Conservation (phyloP, 2,113 vertebrate species). For the Myiopsitta monachus region DNA sequence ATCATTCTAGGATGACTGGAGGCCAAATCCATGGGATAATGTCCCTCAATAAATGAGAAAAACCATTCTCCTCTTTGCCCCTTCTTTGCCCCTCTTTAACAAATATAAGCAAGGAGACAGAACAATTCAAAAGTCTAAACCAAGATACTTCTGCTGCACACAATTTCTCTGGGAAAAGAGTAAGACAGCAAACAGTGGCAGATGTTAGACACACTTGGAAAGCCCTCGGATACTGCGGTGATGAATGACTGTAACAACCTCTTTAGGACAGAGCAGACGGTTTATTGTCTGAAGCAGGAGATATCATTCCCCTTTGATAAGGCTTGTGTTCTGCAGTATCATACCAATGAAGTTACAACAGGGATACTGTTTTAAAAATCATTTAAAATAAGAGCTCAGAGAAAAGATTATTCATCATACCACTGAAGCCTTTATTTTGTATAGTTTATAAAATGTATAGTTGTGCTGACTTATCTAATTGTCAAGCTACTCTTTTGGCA, state of each 20-base stretch:
- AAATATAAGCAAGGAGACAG: background rate
- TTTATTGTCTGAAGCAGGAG: background rate
- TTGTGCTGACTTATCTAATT: slow-evolving; percentile 27
- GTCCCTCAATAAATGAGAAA: background rate
- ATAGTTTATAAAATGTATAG: background rate
- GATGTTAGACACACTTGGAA: background rate
- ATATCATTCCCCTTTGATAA: background rate
- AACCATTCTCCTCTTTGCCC: background rate
- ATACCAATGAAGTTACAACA: background rate
- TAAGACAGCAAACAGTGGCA: background rate
- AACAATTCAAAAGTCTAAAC: background rate
- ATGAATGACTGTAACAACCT: background rate
- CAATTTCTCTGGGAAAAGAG: background rate
- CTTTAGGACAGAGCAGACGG: background rate
- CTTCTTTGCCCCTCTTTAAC: background rate
- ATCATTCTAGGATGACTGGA: background rate
- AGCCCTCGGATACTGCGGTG: background rate
- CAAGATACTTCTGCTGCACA: background rate
- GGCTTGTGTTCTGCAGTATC: background rate
- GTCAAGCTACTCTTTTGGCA: slow-evolving; percentile 18
- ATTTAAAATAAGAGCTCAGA: background rate
- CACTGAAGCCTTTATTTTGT: background rate
- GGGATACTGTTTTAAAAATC: background rate
- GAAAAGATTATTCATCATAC: background rate
- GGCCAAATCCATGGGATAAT: background rate